Evolutionary conservation across 2,113 vertebrate genomes (phyloP).

Genomic region (Misgurnus mizolepis): DNA sequence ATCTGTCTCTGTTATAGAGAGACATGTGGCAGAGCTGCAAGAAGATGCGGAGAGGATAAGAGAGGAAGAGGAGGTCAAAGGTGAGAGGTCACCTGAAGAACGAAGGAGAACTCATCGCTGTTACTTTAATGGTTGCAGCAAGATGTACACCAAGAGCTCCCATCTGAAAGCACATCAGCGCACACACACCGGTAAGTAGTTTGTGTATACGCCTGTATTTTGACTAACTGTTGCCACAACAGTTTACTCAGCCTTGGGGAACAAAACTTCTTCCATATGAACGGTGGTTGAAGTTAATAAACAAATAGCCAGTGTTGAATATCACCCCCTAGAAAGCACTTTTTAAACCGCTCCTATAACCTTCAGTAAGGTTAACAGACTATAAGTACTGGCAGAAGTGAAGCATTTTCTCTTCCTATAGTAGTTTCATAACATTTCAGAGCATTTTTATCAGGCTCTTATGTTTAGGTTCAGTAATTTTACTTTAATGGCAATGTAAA

Average conservation of each 20-base stretch:
- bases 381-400: neutral
- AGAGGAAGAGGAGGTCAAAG: slow-evolving; percentile 68
- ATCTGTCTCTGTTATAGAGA: slow-evolving; percentile 60
- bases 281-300: neutral
- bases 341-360: neutral
- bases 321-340: neutral
- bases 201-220: slow-evolving; percentile 27
- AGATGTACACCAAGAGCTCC: slow-evolving; percentile 99
- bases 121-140: slow-evolving; percentile 95
- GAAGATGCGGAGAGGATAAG: slow-evolving; percentile 74
- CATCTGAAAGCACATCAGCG: slow-evolving; percentile 99
- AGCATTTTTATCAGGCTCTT: too few species aligned
- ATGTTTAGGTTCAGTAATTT: too few species aligned
- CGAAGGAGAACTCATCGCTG: slow-evolving; percentile 90
- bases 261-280: neutral
- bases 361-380: neutral
- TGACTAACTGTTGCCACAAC: slow-evolving; percentile 23
- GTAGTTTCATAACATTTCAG: neutral
- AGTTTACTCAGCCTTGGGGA: slow-evolving; percentile 3
- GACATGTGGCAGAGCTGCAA: slow-evolving; percentile 67
- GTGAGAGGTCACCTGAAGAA: slow-evolving; percentile 87
- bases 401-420: neutral
- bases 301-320: neutral
- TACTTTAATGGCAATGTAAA: too few species aligned
- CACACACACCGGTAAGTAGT: slow-evolving; percentile 89